These are phyloP conservation scores for Scaptomyza pallida DNA, from an alignment of 1,140 invertebrate species.

Conservation along the genomic window DNA sequence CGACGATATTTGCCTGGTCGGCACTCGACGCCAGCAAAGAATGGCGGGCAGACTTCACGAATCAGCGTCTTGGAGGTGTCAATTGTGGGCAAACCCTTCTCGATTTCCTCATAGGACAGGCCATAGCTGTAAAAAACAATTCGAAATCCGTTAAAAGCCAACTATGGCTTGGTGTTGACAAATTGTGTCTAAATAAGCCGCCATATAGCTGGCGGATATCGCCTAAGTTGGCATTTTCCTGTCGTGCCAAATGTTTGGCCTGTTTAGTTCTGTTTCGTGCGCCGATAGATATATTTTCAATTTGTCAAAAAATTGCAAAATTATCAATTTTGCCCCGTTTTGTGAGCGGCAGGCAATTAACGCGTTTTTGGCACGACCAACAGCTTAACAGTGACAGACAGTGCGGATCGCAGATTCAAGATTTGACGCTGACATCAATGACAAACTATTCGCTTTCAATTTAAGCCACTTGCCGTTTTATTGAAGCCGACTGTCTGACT, in stretches of 20 bases:
- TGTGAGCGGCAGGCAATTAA: slow-evolving; percentile 54
- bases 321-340: slow-evolving; percentile 58
- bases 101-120: slow-evolving; percentile 92
- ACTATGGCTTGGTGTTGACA: slow-evolving; percentile 10
- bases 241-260: slow-evolving; percentile 16
- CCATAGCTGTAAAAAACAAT: slow-evolving; percentile 88
- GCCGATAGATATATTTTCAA: slow-evolving; percentile 35
- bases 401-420: slow-evolving; percentile 37
- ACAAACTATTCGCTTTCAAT: slow-evolving; percentile 47
- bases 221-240: slow-evolving; percentile 59
- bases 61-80: slow-evolving; percentile 95
- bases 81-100: slow-evolving; percentile 93
- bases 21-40: slow-evolving; percentile 94
- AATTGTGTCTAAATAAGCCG: slow-evolving; percentile 33
- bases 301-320: slow-evolving; percentile 61
- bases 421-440: slow-evolving; percentile 56
- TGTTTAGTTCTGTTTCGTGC: slow-evolving; percentile 8
- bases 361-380: slow-evolving; percentile 45
- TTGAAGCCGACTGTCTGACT: slow-evolving; percentile 4
- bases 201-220: slow-evolving; percentile 47
- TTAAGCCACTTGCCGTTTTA: slow-evolving; percentile 37
- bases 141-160: slow-evolving; percentile 22
- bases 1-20: slow-evolving; percentile 95
- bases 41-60: slow-evolving; percentile 93
- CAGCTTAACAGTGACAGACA: slow-evolving; percentile 32